A percentile compares a stretch with the other conserved stretches of the same genome.
Evolutionary conservation across 2,888 invertebrate species (phyloP).

Genomic region (Trachelus tabidus): DNA sequence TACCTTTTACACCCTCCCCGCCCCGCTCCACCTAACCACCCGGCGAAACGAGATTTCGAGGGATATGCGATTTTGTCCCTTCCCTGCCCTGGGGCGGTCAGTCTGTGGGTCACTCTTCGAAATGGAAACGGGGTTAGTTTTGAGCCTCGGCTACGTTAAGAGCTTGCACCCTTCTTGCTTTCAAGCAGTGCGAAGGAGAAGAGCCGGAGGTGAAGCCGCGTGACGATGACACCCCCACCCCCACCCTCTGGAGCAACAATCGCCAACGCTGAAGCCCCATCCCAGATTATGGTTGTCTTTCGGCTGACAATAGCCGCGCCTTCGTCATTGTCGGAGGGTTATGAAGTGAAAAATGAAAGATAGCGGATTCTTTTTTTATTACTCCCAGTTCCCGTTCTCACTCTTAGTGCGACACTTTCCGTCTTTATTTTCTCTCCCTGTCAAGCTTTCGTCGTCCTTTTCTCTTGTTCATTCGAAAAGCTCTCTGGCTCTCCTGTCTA

Average conservation of each 20-base stretch:
- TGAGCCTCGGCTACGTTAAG: neutral
- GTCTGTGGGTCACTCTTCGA: neutral
- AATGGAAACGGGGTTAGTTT: neutral
- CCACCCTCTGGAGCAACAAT: neutral
- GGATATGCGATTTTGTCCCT: neutral
- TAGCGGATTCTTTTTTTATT: conserved; percentile 36
- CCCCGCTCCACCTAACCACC: neutral
- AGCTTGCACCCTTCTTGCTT: neutral
- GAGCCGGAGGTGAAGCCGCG: neutral
- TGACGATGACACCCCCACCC: neutral
- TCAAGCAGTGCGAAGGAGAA: neutral
- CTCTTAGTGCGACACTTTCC: neutral
- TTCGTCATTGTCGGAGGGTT: conserved; percentile 56
- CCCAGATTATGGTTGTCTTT: neutral
- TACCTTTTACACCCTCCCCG: neutral
- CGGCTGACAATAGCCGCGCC: conserved; percentile 26
- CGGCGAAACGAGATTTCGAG: neutral
- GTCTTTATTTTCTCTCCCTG: neutral
- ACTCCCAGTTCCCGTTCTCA: neutral
- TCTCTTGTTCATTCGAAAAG: neutral
- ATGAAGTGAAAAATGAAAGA: conserved; percentile 63
- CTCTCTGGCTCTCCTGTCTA: neutral
- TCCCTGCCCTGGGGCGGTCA: neutral
- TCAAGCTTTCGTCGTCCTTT: neutral
- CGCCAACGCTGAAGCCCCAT: neutral